A percentile compares a stretch with the other conserved stretches of the same genome.
phyloP scores from a whole-genome alignment of 2,113 vertebrate species.

The Cheilinus undulatus region DNA sequence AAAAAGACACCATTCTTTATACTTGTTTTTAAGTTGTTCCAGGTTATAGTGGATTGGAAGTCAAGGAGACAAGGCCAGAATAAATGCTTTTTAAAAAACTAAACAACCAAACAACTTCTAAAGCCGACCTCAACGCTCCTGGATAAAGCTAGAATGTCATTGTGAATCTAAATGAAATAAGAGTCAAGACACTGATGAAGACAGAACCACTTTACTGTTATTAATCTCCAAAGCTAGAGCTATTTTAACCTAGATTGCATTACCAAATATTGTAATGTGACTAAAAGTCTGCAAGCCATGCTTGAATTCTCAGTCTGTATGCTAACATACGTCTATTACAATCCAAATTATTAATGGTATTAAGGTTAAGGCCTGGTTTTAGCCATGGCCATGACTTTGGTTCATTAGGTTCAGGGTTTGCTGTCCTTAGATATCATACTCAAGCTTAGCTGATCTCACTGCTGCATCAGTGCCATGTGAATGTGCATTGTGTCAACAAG shows the following conservation, averaged over 20 bases:
- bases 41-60: constrained; percentile 30
- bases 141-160: not conserved
- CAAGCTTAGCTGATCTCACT: too few relatives aligned
- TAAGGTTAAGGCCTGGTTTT: not conserved
- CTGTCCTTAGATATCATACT: too few relatives aligned
- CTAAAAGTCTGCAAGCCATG: too few relatives aligned
- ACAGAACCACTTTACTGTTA: not conserved
- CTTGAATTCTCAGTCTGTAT: not conserved
- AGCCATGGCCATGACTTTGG: too few relatives aligned
- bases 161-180: not conserved
- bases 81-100: not conserved
- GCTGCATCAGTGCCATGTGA: too few relatives aligned
- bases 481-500: too few relatives aligned
- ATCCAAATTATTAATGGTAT: not conserved
- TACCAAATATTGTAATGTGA: not conserved
- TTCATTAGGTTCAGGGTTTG: too few relatives aligned
- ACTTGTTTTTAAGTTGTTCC: constrained; percentile 25
- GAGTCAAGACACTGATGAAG: not conserved
- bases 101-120: not conserved
- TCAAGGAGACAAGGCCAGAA: constrained; percentile 14
- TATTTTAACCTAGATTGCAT: not conserved
- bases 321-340: not conserved
- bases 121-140: not conserved
- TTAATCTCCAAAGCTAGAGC: not conserved
- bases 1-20: constrained; percentile 35